phyloP scores from a whole-genome alignment of 2,113 vertebrate species.

The Prionailurus bengalensis region DNA sequence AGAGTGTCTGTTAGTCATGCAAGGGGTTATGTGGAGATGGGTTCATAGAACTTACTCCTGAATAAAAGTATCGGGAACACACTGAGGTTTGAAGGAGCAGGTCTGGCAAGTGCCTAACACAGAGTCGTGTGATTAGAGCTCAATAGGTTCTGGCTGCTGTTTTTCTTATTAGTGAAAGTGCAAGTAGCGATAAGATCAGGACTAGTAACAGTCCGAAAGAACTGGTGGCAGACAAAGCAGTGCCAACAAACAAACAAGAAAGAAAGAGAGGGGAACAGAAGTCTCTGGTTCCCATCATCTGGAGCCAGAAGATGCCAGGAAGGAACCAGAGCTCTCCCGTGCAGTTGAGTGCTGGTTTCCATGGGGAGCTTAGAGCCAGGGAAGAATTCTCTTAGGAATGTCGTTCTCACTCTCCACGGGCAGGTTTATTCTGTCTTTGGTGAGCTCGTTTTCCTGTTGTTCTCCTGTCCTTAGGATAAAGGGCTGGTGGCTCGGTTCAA shows the following conservation, averaged over 20 bases:
- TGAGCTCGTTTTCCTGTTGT: background rate
- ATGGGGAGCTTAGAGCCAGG: background rate
- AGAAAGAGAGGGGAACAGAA: background rate
- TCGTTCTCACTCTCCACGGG: background rate
- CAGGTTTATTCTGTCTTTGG: background rate
- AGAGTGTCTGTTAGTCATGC: background rate
- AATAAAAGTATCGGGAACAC: background rate
- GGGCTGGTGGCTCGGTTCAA: background rate
- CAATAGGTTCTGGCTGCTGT: background rate
- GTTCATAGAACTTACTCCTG: background rate
- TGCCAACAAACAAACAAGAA: background rate
- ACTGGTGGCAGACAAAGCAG: background rate
- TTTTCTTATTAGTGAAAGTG: background rate
- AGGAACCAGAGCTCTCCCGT: background rate
- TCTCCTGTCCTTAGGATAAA: background rate
- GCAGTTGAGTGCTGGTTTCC: background rate
- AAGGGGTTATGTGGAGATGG: background rate
- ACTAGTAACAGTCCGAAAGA: background rate
- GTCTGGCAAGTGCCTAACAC: background rate
- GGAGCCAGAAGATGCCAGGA: background rate
- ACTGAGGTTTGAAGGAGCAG: background rate
- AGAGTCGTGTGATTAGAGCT: background rate
- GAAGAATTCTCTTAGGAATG: background rate
- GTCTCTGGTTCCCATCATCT: background rate
- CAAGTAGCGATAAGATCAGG: background rate